Percentiles rank a stretch among this genome's conserved stretches.
Evolutionary conservation across 2,113 vertebrate genomes (phyloP).

Genomic region (Dromaius novaehollandiae): DNA sequence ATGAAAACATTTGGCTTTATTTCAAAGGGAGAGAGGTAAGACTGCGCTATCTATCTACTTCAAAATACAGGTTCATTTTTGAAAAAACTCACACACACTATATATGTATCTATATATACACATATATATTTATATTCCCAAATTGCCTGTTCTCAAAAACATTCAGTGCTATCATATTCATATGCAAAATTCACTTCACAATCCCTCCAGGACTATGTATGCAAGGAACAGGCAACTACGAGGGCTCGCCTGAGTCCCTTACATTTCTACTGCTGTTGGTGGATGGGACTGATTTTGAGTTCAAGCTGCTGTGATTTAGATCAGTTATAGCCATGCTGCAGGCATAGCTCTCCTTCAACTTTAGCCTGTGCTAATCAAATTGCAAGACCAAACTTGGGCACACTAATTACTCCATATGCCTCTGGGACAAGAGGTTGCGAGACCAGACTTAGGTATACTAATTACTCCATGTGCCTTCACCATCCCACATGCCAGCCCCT

Average conservation of each 20-base stretch:
- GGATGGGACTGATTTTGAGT: background rate
- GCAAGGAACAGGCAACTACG: background rate
- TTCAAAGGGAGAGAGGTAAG: background rate
- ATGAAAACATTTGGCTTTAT: background rate
- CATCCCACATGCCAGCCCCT: background rate
- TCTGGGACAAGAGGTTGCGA: background rate
- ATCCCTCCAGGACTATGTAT: background rate
- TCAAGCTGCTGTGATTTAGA: background rate
- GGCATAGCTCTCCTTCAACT: background rate
- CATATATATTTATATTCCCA: background rate
- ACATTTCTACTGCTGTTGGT: background rate
- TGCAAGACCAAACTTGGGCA: background rate
- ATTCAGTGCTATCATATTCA: background rate
- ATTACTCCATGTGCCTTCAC: background rate
- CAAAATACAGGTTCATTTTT: background rate
- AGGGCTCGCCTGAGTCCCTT: rapidly evolving
- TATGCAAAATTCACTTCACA: background rate
- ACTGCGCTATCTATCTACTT: background rate
- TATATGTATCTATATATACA: too few species aligned
- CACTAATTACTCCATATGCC: rapidly evolving
- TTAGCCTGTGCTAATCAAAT: background rate
- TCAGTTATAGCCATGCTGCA: background rate
- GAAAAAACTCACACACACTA: background rate
- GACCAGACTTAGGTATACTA: rapidly evolving
- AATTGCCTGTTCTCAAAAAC: background rate